These are phyloP conservation scores for Halocaridina rubra DNA, from an alignment of 2,888 invertebrate genomes.

Conservation along the genomic window DNA sequence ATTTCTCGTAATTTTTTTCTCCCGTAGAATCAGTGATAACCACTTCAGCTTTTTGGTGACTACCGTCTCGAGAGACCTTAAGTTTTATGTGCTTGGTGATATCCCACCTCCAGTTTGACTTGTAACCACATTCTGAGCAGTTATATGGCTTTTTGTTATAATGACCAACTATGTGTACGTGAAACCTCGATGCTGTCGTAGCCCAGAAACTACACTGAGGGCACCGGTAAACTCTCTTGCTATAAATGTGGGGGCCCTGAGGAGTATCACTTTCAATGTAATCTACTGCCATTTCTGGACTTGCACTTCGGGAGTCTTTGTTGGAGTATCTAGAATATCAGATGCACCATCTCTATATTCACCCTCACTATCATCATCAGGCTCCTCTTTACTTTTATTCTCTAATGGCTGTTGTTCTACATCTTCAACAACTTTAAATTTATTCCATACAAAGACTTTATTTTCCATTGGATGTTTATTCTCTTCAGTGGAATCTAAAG, in stretches of 20 bases:
- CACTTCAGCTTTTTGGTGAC: constrained; percentile 80
- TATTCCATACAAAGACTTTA: constrained; percentile 82
- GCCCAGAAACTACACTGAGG: constrained; percentile 94
- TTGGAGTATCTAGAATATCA: not conserved
- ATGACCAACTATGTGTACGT: constrained; percentile 93
- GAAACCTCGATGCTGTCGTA: constrained; percentile 90
- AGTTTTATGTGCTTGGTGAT: constrained; percentile 94
- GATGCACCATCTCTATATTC: not conserved
- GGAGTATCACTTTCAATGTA: constrained; percentile 49
- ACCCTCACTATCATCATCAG: not conserved
- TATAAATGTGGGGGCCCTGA: constrained; percentile 42
- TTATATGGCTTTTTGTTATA: constrained; percentile 92
- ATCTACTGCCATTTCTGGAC: constrained; percentile 64
- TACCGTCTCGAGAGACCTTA: constrained; percentile 86
- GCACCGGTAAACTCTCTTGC: constrained; percentile 84
- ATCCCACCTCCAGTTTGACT: constrained; percentile 97
- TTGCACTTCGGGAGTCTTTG: constrained; percentile 1
- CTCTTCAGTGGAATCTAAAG: constrained; percentile 30
- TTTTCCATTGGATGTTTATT: constrained; percentile 83
- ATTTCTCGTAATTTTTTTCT: constrained; percentile 90
- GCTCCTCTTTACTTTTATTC: not conserved
- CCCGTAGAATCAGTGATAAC: constrained; percentile 91
- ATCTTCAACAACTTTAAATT: constrained; percentile 68
- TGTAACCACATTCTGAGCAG: constrained; percentile 92
- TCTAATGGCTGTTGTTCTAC: constrained; percentile 3